A percentile compares a stretch with the other conserved stretches of the same genome.
Evolutionary conservation across 2,113 vertebrate species (phyloP).

Genomic region (Clupea harengus): DNA sequence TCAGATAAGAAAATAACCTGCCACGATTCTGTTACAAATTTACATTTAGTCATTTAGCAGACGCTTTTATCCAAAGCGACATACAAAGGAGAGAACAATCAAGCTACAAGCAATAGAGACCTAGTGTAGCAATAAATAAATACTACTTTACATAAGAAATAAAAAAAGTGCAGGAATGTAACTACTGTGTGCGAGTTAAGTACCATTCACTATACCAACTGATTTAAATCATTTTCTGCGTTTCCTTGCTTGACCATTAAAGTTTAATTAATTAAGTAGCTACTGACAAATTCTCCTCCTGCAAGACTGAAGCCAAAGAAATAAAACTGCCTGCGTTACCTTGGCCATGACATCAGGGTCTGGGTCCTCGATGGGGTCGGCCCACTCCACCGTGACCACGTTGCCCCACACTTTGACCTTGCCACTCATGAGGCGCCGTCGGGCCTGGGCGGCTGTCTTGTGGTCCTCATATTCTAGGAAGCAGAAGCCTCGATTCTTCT

Average conservation of each 20-base stretch:
- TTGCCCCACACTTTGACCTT: conserved; percentile 99
- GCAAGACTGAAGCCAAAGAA: neutral
- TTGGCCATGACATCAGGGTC: conserved; percentile 99
- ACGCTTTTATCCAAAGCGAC: no score
- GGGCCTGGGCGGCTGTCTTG: conserved; percentile 94
- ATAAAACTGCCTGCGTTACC: conserved; percentile 65
- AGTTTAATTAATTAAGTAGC: neutral
- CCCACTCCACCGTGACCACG: conserved; percentile 98
- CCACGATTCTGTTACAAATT: no score
- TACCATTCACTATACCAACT: neutral
- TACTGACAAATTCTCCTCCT: neutral
- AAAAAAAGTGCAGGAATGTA: no score
- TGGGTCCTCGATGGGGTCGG: conserved; percentile 97
- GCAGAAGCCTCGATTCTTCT: conserved; percentile 97
- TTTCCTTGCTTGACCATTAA: neutral
- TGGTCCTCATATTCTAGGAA: conserved; percentile 99
- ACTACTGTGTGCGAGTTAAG: no score
- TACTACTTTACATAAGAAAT: no score
- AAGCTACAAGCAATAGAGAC: no score
- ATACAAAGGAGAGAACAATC: no score
- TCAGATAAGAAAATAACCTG: neutral
- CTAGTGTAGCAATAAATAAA: no score
- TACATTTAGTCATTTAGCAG: no score
- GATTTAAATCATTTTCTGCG: neutral
- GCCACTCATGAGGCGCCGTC: conserved; percentile 95